Base-by-base conservation (phyloP, 2,888 invertebrate species). In the Lacanobia oleracea region DNA sequence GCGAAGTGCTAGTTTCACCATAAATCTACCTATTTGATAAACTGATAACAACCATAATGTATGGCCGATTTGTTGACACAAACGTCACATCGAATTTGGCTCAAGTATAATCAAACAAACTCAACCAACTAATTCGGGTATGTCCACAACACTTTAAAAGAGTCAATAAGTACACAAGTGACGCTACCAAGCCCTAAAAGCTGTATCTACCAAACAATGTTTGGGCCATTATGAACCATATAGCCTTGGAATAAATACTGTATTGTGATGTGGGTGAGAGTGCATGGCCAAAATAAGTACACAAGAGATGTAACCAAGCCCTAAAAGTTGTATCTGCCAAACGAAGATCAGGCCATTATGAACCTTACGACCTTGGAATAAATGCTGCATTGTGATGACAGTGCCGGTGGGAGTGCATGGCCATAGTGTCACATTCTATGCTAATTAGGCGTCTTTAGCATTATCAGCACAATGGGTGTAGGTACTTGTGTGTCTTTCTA, bases 361-460 rank as follows among this genome's bases (percentile, higher is more conserved):
- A 62, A 75, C 78, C 72, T 71, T 79, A 72, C 14, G 16, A 0
- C 78, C 83, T 83, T 83, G 82, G 23, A n/a, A 72, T 85, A 86
- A 77, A 56, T 53, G 48, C 56, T 53, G 53, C 64, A 79, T 71
- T 72, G 68, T 74, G 45, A 72, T 61, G n/a, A 48, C 21, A 10
- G 69, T 61, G n/a, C 43, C 21, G 12, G 69, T 71, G 73, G 74
- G 63, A 69, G 67, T 60, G 59, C 64, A 72, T 50, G 75, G 43
- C 54, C 12, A 27, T 72, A 66, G 72, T 84, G 86, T 84, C 88
- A 80, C 88, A 91, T 91, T 91, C 88, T 90, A 92, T 92, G 92
- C 85, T 85, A 88, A 88, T 88, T 82, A 73, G 71, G 68, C 72
- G 77, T 83, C 81, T 85, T 85, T 79, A 79, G 61, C 33, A 33